A percentile compares a stretch with the other conserved stretches of the same genome.
These are phyloP conservation scores for Athalia cordata DNA, from an alignment of 2,888 invertebrate genomes.

Conservation along the genomic window DNA sequence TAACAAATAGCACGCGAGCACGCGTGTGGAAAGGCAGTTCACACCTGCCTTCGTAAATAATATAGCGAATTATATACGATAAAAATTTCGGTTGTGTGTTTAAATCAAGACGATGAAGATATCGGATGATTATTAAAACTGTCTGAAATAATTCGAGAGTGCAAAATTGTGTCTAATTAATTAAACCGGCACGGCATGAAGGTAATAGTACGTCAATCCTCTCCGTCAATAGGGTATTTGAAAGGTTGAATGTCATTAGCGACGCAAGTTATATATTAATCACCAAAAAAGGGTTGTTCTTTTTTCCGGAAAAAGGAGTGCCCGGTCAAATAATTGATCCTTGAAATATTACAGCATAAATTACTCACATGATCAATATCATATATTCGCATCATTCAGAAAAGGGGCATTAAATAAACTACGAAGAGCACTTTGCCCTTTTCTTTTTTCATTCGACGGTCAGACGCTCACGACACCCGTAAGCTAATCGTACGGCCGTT, in stretches of 20 bases:
- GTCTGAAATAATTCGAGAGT: neutral
- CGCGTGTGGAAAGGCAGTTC: constrained; percentile 43
- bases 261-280: constrained; percentile 8
- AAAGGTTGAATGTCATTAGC: neutral
- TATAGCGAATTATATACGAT: constrained; percentile 38
- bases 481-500: too few relatives aligned
- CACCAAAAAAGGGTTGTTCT: neutral
- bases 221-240: neutral
- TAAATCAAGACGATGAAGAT: constrained; percentile 12
- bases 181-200: neutral
- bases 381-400: too few relatives aligned
- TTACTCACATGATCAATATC: neutral
- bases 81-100: constrained; percentile 34
- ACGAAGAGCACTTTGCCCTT: too few relatives aligned
- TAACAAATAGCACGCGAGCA: constrained; percentile 29
- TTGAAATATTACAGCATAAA: neutral
- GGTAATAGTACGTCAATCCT: neutral
- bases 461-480: too few relatives aligned
- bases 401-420: too few relatives aligned
- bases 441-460: too few relatives aligned
- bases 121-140: neutral
- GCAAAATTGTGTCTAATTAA: constrained; percentile 18
- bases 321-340: neutral
- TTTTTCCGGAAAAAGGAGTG: constrained; percentile 8
- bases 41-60: constrained; percentile 43